phyloP scores from a whole-genome alignment of 2,797 vertebrate species.

The Otolemur crassicaudatus region DNA sequence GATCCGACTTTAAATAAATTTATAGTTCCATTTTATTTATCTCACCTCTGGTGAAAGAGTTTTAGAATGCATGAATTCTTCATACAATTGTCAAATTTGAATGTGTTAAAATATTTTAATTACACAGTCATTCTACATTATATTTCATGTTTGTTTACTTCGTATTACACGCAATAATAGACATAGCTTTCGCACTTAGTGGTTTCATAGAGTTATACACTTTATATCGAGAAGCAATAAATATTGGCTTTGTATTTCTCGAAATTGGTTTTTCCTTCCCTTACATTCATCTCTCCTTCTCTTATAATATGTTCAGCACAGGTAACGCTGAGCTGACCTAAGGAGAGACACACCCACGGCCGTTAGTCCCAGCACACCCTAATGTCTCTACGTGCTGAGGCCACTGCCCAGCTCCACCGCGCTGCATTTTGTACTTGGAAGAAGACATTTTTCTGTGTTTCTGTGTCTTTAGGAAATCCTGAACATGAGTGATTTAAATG shows the following conservation, averaged over 20 bases:
- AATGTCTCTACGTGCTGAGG: not conserved
- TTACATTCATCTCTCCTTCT: not conserved
- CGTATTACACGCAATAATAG: not conserved
- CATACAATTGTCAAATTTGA: too few relatives aligned
- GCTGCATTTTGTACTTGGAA: not conserved
- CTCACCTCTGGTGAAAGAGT: too few relatives aligned
- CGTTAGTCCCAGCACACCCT: not conserved
- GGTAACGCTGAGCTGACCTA: not conserved
- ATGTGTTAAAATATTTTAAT: too few relatives aligned
- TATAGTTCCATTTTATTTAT: too few relatives aligned
- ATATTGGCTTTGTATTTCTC: not conserved
- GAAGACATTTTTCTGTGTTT: not conserved
- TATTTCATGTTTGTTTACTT: not conserved
- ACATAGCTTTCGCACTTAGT: not conserved
- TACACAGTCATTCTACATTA: too few relatives aligned
- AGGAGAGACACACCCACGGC: not conserved
- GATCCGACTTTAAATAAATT: too few relatives aligned
- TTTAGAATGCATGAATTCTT: too few relatives aligned
- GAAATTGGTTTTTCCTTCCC: not conserved
- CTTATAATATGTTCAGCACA: not conserved
- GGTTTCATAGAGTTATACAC: not conserved
- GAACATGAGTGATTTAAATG: not conserved
- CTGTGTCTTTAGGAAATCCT: not conserved
- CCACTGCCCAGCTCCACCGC: not conserved
- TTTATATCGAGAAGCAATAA: not conserved